These are phyloP conservation scores for Limnephilus marmoratus DNA, from an alignment of 2,888 invertebrate genomes.

Conservation along the genomic window DNA sequence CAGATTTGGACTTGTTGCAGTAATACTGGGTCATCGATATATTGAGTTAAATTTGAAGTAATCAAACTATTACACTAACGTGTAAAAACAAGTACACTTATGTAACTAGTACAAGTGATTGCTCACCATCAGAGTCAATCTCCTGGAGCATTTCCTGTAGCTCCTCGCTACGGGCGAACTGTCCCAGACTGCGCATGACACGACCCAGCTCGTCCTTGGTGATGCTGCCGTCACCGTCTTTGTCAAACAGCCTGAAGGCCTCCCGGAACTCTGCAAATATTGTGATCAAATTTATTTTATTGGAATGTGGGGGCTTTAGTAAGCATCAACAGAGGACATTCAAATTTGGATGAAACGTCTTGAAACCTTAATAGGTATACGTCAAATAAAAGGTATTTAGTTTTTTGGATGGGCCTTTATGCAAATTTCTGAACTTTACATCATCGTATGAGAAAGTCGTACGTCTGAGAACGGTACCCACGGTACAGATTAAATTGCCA, in stretches of 20 bases:
- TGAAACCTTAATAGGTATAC: no score
- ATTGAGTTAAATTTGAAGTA: background rate
- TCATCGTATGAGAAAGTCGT: no score
- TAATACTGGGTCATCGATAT: no score
- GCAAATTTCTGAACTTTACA: no score
- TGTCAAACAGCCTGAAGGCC: conserved; percentile 91
- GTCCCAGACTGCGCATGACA: conserved; percentile 91
- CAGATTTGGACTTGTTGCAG: no score
- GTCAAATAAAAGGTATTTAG: no score
- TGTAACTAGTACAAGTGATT: background rate
- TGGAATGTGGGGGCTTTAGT: background rate
- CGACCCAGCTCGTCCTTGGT: conserved; percentile 91
- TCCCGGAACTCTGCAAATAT: conserved; percentile 85
- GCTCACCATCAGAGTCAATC: conserved; percentile 86
- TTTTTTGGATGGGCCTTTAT: no score
- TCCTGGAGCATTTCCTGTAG: conserved; percentile 91
- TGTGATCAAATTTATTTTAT: background rate
- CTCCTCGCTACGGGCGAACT: conserved; percentile 92
- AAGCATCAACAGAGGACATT: background rate
- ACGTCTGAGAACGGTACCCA: no score
- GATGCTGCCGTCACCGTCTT: conserved; percentile 92
- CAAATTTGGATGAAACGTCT: no score
- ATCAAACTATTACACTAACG: background rate
- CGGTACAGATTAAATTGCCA: no score
- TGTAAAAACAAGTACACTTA: background rate